Percentiles rank a stretch among this genome's conserved stretches.
Evolutionary conservation across 2,888 invertebrate species (phyloP).

Genomic region (Drosophila cyrtoloma): DNA sequence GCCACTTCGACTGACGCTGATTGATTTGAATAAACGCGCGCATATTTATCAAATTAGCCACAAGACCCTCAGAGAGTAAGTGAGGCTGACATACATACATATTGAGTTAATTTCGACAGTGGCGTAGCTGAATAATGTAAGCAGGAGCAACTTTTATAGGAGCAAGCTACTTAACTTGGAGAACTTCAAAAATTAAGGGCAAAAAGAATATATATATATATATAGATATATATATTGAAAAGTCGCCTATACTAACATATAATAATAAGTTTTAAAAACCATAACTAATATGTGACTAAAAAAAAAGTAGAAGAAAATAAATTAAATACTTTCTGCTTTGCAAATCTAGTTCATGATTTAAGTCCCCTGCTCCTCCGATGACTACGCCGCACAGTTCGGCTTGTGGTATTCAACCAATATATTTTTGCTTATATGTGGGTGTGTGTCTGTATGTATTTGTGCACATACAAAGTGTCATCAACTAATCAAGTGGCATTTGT

Average conservation of each 20-base stretch:
- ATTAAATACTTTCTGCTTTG: not conserved
- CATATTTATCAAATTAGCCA: constrained; percentile 81
- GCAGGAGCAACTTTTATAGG: not conserved
- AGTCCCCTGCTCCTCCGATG: not conserved
- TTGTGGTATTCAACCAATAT: constrained; percentile 17
- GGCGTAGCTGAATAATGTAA: constrained; percentile 10
- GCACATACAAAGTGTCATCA: constrained; percentile 70
- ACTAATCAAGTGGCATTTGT: constrained; percentile 76
- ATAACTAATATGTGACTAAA: not conserved
- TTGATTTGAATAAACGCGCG: constrained; percentile 81
- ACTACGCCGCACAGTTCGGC: constrained; percentile 13
- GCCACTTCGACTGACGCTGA: constrained; percentile 70
- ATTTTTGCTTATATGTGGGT: constrained; percentile 13
- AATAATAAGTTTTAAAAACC: not conserved
- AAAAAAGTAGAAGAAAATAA: not conserved
- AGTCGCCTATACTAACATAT: not conserved
- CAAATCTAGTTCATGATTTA: not conserved
- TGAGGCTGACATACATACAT: constrained; percentile 23
- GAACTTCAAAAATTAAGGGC: fast-evolving
- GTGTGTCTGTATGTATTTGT: constrained; percentile 21
- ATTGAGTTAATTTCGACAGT: constrained; percentile 26
- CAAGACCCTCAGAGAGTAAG: constrained; percentile 52
- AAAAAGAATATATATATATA: not conserved
- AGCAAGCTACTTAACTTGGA: not conserved
- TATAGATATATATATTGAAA: not conserved